Evolutionary conservation across 2,797 vertebrate genomes (phyloP), one percentile per base, ranked within the genome.

Genomic region (Orientallactaga sibirica): DNA sequence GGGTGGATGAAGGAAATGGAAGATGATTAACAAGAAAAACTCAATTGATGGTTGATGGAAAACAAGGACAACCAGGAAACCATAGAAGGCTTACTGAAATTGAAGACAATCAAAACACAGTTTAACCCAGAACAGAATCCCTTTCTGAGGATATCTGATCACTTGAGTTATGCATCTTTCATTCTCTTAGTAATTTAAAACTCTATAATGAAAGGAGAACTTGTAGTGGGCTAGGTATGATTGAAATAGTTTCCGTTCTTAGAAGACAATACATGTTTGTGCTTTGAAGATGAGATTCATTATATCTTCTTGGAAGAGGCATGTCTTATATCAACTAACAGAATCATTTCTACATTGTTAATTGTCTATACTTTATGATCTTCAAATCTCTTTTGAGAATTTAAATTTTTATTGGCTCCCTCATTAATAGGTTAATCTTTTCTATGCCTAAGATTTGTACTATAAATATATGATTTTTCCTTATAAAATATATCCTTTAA

Each of bases 231-330:
- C 15, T 81, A 14, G 27, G 25, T 22, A 43, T 25, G 33, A 41
- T 8, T 33, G 24, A 66, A 58, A 73, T 37, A 19, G 20, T 33
- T 55, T 29, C 61, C 66, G 7, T 61, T 76, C 43, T 89, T 52
- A 78, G 15, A 86, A 77, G 92, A n/a, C 15, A 68, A 64, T 27
- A 66, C 15, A 4, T 88, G 75, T 16, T 80, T 68, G 11, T 79
- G 41, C 86, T 82, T 66, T 86, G 58, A 89, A 86, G 58, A 27
- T 61, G 27, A 55, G 85, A n/a, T 62, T 86, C 52, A 33, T 91
- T 22, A 48, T 4, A 88, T 7, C 4, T 2, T 19, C 11, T 29
- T 52, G 64, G 37, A 88, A 33, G 16, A 75, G 24, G 7, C 11
- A 20, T 55, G 12, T 27, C 88, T 85, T 80, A 3, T 80, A 41